Conservation (phyloP, 2,888 invertebrate genomes). For the Bellardia pandia region DNA sequence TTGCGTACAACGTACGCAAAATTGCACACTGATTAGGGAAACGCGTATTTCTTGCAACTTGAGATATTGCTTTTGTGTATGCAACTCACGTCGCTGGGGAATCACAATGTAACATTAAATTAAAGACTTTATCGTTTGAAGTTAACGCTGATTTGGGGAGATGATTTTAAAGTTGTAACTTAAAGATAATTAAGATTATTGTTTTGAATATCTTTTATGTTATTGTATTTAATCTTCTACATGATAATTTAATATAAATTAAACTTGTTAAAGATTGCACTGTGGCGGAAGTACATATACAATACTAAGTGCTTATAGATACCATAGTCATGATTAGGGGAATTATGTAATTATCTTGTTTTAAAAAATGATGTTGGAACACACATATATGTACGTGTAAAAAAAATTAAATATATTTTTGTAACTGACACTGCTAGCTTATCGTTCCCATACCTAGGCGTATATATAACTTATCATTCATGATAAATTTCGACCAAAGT, state of each 20-base stretch:
- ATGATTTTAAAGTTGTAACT: conserved; percentile 26
- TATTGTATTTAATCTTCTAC: neutral
- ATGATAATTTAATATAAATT: neutral
- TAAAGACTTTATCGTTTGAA: conserved; percentile 46
- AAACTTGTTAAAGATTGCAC: neutral
- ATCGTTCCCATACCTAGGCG: no score
- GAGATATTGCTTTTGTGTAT: conserved; percentile 7
- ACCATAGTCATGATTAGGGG: no score
- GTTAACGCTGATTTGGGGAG: conserved; percentile 17
- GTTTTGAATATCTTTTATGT: neutral
- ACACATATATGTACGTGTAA: no score
- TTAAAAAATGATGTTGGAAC: no score
- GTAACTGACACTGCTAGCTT: no score
- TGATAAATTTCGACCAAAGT: no score
- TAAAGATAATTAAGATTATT: conserved; percentile 42
- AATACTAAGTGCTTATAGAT: no score
- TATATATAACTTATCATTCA: no score
- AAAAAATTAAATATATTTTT: no score
- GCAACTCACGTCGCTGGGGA: conserved; percentile 38
- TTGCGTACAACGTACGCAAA: conserved; percentile 48
- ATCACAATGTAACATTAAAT: conserved; percentile 38
- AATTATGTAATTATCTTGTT: no score
- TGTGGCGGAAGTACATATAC: no score
- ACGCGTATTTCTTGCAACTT: conserved; percentile 22
- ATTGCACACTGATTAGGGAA: conserved; percentile 51